Evolutionary conservation across 2,797 vertebrate genomes (phyloP).

Genomic region (Sebastes iracundus): DNA sequence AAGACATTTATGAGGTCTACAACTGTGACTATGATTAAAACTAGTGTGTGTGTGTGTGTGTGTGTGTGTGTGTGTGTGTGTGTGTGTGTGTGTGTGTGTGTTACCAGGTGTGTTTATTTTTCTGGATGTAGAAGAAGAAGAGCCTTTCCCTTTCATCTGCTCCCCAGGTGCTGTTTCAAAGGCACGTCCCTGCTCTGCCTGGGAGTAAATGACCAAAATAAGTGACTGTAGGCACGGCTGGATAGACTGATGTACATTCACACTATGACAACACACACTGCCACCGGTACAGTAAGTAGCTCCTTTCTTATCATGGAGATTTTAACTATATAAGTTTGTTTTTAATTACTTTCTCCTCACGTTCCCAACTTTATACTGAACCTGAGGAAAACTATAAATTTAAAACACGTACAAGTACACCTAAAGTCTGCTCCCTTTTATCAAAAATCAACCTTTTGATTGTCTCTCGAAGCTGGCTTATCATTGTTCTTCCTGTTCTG

Average conservation of each 20-base stretch:
- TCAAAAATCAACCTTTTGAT: constrained; percentile 59
- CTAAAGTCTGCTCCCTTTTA: constrained; percentile 40
- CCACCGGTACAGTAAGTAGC: neutral
- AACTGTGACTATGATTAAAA: constrained; percentile 18
- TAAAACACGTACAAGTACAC: neutral
- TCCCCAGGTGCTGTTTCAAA: constrained; percentile 71
- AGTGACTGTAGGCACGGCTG: constrained; percentile 72
- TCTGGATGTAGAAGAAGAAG: constrained; percentile 42
- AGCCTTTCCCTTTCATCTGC: constrained; percentile 54
- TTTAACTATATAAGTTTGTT: neutral
- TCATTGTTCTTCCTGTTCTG: constrained; percentile 24
- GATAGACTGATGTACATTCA: constrained; percentile 68
- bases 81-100: neutral
- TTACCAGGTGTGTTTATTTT: constrained; percentile 47
- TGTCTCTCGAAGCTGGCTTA: constrained; percentile 64
- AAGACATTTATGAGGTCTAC: constrained; percentile 4
- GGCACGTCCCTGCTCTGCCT: constrained; percentile 71
- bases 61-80: neutral
- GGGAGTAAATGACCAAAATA: constrained; percentile 66
- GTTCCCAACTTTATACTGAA: constrained; percentile 34
- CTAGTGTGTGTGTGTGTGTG: neutral
- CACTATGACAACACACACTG: constrained; percentile 42
- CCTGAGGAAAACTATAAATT: constrained; percentile 66
- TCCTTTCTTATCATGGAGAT: neutral
- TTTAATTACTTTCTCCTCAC: constrained; percentile 1